Base-by-base conservation (phyloP, 2,888 invertebrate species). In the Cantharis nigra region DNA sequence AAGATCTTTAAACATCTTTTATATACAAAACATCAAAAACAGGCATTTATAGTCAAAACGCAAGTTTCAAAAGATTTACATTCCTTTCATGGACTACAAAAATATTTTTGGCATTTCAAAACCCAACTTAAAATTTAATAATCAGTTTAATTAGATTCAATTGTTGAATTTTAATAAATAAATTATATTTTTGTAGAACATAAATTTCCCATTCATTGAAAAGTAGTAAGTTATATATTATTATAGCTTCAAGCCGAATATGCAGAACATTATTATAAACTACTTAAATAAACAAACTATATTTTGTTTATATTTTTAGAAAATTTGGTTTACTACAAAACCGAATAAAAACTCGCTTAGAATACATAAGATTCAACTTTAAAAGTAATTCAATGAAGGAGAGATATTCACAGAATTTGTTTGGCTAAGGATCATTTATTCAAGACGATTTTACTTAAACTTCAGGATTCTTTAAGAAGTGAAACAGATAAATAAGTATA, bases 1-100 rank as follows among this genome's bases (percentile, higher is more conserved):
- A 67, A 67, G 65, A 67, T 67, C 26, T 67, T 67, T 67, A 23
- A 67, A 67, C 65, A 67, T 67, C 65, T 26, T 67, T 67, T 67
- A 67, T 64, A 23, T 67, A 67, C 65, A 67, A 67, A 67, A 67
- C 65, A 67, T 67, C 65, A 67, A 67, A 67, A 67, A 67, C 65
- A 67, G 26, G 26, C 65, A 23, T 23, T 67, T 67, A 23, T 64
- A 23, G 20, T 67, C 26, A 26, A 26, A 49, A 49, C 49, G 49
- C 23, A 67, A 67, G 20, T 67, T 67, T 26, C 18, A 67, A 16
- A 67, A 67, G 65, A 67, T 67, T 67, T 67, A 18, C 65, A 67
- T 20, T 67, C 20, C 18, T 64, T 49, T 49, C 49, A 49, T 49
- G 49, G n/a, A 49, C 49, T 49, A n/a, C 49, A 49, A 49, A 49